A percentile compares a stretch with the other conserved stretches of the same genome.
phyloP scores from a whole-genome alignment of 2,888 invertebrate genomes.

The Tachina lurida region DNA sequence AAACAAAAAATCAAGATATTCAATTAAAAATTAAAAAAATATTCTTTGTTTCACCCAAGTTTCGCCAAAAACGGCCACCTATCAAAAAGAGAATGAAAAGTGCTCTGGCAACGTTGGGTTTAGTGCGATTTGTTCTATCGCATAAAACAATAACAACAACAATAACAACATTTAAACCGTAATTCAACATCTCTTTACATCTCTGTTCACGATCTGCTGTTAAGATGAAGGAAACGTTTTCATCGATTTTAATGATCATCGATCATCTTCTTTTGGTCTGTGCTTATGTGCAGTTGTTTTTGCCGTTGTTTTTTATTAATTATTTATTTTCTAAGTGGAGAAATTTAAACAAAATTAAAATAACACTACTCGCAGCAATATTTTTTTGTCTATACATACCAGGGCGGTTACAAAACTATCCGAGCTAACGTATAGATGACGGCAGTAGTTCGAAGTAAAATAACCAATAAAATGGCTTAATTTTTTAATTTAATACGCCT shows the following conservation, averaged over 20 bases:
- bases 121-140: slow-evolving; percentile 19
- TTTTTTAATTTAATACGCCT: no score
- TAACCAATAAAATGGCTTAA: no score
- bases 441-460: no score
- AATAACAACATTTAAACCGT: slow-evolving; percentile 34
- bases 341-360: slow-evolving; percentile 53
- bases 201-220: background rate
- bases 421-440: no score
- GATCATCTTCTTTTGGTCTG: slow-evolving; percentile 46
- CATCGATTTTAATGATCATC: slow-evolving; percentile 33
- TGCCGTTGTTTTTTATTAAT: background rate
- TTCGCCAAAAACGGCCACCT: no score
- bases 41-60: no score
- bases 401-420: no score
- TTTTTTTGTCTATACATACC: background rate
- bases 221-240: slow-evolving; percentile 17
- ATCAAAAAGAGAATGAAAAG: no score
- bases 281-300: slow-evolving; percentile 32
- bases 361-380: slow-evolving; percentile 41
- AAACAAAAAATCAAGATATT: no score
- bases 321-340: slow-evolving; percentile 50
- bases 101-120: no score
- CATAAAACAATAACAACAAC: slow-evolving; percentile 22
- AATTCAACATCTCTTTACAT: slow-evolving; percentile 10
- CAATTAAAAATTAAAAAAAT: no score